A percentile compares a stretch with the other conserved stretches of the same genome.
Conservation (phyloP, 2,797 vertebrate genomes). For the Chelonia mydas region DNA sequence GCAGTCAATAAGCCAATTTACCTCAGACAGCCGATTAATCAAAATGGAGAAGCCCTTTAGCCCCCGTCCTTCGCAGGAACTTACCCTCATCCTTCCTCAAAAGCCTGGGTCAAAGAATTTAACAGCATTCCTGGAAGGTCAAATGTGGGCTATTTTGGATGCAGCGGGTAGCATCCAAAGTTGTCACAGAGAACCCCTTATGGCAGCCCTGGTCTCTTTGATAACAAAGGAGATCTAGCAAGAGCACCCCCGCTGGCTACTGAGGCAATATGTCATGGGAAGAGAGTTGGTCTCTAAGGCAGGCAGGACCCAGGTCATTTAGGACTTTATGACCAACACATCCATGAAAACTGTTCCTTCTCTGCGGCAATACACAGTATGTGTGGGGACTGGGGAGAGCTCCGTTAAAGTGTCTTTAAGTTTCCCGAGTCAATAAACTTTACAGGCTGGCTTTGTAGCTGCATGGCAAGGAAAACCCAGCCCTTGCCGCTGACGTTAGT, state of each 20-base stretch:
- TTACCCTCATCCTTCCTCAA: background rate
- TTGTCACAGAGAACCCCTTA: background rate
- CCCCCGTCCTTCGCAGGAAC: background rate
- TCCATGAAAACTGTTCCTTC: background rate
- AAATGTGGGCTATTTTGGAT: rapidly evolving
- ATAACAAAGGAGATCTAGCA: too few relatives aligned
- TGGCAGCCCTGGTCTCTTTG: background rate
- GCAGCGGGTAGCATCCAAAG: background rate
- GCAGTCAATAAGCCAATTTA: background rate
- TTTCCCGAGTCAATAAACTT: background rate
- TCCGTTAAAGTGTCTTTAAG: background rate
- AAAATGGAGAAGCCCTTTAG: background rate
- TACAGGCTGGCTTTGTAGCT: background rate
- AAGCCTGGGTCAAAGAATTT: background rate
- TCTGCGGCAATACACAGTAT: background rate
- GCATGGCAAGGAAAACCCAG: background rate
- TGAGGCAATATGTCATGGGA: too few relatives aligned
- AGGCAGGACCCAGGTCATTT: background rate
- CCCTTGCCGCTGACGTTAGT: background rate
- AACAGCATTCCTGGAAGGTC: background rate
- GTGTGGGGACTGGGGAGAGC: background rate
- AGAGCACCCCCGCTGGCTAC: too few relatives aligned
- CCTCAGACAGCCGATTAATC: background rate
- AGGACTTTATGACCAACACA: background rate
- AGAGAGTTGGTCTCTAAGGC: background rate